Evolutionary conservation across 2,113 vertebrate species (phyloP).

Genomic region (Cyanoderma ruficeps): DNA sequence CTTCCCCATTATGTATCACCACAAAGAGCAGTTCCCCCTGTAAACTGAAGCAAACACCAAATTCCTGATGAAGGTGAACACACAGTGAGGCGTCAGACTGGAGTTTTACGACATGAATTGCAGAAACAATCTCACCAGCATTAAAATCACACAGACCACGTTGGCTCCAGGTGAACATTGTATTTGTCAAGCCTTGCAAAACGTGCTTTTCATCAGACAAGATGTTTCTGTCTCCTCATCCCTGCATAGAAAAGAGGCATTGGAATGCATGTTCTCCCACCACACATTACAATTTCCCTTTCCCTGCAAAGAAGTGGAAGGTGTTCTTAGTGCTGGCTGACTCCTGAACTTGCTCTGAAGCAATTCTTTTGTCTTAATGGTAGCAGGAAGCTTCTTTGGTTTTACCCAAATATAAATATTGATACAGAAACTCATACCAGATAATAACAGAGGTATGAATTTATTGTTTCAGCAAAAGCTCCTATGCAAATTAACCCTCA

Average conservation of each 20-base stretch:
- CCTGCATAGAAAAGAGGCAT: background rate
- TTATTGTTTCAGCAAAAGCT: slow-evolving; percentile 53
- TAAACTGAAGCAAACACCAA: background rate
- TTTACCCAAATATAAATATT: slow-evolving; percentile 29
- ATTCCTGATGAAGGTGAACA: background rate
- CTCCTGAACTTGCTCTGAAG: background rate
- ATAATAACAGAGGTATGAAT: slow-evolving; percentile 29
- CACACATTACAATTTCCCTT: background rate
- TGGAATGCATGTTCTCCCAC: background rate
- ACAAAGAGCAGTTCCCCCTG: background rate
- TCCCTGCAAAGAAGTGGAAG: background rate
- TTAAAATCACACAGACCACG: background rate
- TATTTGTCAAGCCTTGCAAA: background rate
- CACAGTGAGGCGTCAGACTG: background rate
- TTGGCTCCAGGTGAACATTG: background rate
- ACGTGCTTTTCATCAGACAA: background rate
- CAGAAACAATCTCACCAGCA: background rate
- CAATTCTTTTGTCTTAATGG: background rate
- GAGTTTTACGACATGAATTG: background rate
- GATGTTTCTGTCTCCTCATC: background rate
- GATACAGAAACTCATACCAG: slow-evolving; percentile 18
- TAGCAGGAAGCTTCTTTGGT: background rate
- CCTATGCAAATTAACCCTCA: slow-evolving; percentile 4
- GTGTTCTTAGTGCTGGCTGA: background rate
- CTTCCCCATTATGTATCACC: background rate